Percentiles rank a stretch among this genome's conserved stretches.
Conservation (phyloP, 2,113 vertebrate genomes). For the Corynorhinus townsendii region DNA sequence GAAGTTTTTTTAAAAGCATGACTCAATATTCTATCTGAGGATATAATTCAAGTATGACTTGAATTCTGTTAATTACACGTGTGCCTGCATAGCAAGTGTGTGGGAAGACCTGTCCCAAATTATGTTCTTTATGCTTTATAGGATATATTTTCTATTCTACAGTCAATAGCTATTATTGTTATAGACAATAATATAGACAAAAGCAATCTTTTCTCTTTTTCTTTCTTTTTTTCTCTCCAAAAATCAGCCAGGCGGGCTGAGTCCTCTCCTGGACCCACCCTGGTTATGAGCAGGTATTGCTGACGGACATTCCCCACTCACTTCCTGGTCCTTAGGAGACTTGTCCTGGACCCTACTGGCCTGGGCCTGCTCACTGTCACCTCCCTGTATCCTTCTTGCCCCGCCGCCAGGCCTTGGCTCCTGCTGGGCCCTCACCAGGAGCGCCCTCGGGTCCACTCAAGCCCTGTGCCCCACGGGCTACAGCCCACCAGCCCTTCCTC, state of each 20-base stretch:
- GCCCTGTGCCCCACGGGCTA: not conserved
- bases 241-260: not conserved
- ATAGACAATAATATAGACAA: not conserved
- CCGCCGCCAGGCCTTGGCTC: not conserved
- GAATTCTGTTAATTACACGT: not conserved
- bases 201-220: not conserved
- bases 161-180: not conserved
- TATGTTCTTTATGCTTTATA: not conserved
- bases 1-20: not conserved
- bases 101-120: not conserved
- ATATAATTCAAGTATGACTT: not conserved
- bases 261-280: not conserved
- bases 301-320: not conserved
- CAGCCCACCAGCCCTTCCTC: not conserved
- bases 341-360: not conserved
- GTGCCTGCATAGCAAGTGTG: not conserved
- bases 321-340: not conserved
- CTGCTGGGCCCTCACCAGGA: not conserved
- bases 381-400: not conserved
- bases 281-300: not conserved
- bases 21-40: not conserved
- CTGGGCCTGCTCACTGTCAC: not conserved
- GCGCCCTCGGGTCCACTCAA: accelerated
- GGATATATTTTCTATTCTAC: not conserved
- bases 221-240: accelerated